Conservation (phyloP, 1,140 invertebrate genomes). For the Drosophila repleta region DNA sequence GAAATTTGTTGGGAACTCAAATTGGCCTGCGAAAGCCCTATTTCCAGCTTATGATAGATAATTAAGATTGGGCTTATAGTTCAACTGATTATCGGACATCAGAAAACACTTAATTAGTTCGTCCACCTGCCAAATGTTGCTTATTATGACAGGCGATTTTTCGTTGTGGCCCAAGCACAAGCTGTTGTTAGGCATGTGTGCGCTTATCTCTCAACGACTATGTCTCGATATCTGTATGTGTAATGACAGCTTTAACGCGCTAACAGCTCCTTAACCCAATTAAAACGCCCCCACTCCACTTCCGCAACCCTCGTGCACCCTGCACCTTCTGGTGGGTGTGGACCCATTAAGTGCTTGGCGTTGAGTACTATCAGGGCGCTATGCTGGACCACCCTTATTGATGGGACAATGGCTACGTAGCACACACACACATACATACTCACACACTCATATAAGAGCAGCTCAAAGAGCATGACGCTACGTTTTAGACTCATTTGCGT, state of each 20-base stretch:
- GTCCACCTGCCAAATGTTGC: conserved; percentile 2
- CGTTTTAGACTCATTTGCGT: conserved; percentile 78
- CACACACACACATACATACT: conserved; percentile 21
- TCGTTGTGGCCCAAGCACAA: background rate
- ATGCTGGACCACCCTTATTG: conserved; percentile 66
- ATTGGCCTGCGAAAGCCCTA: too few species aligned
- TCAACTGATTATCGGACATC: too few species aligned
- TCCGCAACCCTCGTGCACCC: background rate
- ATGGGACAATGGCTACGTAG: conserved; percentile 36
- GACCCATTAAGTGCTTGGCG: conserved; percentile 68
- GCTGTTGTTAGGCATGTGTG: conserved; percentile 2
- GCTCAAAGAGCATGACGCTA: conserved; percentile 76
- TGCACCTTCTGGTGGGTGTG: conserved; percentile 47
- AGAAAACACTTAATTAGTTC: too few species aligned
- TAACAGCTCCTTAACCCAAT: conserved; percentile 79
- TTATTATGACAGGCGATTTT: conserved; percentile 60
- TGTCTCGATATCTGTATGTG: conserved; percentile 50
- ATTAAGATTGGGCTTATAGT: too few species aligned
- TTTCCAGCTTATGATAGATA: too few species aligned
- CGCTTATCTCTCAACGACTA: conserved; percentile 36
- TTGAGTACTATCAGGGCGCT: conserved; percentile 28
- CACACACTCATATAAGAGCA: conserved; percentile 20
- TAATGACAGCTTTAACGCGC: conserved; percentile 73
- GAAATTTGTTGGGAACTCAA: too few species aligned
- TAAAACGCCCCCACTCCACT: conserved; percentile 46